Conservation (phyloP, 2,113 vertebrate genomes). For the Catagonus wagneri region DNA sequence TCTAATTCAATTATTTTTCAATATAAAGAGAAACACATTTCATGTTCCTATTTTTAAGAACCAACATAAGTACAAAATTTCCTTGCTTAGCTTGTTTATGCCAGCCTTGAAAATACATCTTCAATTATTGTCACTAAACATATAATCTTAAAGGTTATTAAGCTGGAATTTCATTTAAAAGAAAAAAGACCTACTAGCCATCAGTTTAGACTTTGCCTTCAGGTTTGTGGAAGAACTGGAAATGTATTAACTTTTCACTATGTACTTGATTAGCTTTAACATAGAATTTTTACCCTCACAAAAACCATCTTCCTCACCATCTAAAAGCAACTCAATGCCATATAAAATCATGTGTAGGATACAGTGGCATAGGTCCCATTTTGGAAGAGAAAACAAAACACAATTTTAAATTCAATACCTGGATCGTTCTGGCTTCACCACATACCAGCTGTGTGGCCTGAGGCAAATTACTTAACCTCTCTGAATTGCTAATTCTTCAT, state of each 20-base stretch:
- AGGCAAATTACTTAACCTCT: slow-evolving; percentile 30
- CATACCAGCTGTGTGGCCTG: not conserved
- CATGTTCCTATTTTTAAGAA: not conserved
- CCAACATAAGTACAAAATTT: not conserved
- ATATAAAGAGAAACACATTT: slow-evolving; percentile 4
- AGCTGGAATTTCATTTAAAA: not conserved
- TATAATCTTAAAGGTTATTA: not conserved
- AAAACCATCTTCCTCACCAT: not conserved
- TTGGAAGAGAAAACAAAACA: not conserved
- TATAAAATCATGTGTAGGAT: not conserved
- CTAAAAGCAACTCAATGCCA: not conserved
- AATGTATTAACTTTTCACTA: not conserved
- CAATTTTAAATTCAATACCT: not conserved
- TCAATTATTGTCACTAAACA: not conserved
- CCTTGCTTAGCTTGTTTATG: not conserved
- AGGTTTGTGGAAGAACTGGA: not conserved
- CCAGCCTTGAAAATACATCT: slow-evolving; percentile 8
- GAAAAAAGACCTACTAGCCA: not conserved
- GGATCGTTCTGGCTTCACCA: not conserved
- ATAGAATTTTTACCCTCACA: not conserved
- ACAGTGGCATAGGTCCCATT: no score
- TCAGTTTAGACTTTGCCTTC: not conserved
- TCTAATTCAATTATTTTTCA: not conserved
- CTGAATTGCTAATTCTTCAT: not conserved
- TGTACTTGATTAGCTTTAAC: not conserved